A percentile compares a stretch with the other conserved stretches of the same genome.
Evolutionary conservation across 2,888 invertebrate species (phyloP).

Genomic region (Polyommatus iphigenia): DNA sequence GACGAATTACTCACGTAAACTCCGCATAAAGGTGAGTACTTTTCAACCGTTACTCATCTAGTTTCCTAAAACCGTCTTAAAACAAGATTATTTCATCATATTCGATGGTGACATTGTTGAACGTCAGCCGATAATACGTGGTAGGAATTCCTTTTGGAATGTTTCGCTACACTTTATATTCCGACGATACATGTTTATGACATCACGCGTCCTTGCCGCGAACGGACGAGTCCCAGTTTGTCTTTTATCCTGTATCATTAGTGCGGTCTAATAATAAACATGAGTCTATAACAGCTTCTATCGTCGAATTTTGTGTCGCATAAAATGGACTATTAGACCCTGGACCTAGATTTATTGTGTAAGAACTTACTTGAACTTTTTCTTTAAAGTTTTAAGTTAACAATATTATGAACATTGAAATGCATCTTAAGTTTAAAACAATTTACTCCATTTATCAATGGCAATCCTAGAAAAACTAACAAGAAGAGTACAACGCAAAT

Average conservation of each 20-base stretch:
- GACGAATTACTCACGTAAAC: conserved; percentile 24
- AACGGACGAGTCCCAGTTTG: conserved; percentile 67
- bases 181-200: conserved; percentile 62
- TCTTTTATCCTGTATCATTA: conserved; percentile 75
- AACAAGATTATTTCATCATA: not conserved
- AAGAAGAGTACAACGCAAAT: not conserved
- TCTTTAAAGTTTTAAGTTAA: not conserved
- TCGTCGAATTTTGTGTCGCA: not conserved
- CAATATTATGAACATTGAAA: too few species aligned
- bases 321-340: not conserved
- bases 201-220: conserved; percentile 74
- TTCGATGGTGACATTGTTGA: conserved; percentile 41
- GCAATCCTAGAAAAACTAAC: not conserved
- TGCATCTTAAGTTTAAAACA: not conserved
- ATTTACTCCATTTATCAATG: not conserved
- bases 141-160: conserved; percentile 55
- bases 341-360: not conserved
- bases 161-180: conserved; percentile 56
- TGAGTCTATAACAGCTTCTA: conserved; percentile 41
- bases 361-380: not conserved
- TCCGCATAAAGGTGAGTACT: not conserved
- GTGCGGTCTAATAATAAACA: conserved; percentile 61
- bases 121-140: conserved; percentile 60
- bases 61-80: not conserved
- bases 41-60: conserved; percentile 23